Base-by-base conservation (phyloP, 2,888 invertebrate genomes). In the Pachydiplax longipennis region DNA sequence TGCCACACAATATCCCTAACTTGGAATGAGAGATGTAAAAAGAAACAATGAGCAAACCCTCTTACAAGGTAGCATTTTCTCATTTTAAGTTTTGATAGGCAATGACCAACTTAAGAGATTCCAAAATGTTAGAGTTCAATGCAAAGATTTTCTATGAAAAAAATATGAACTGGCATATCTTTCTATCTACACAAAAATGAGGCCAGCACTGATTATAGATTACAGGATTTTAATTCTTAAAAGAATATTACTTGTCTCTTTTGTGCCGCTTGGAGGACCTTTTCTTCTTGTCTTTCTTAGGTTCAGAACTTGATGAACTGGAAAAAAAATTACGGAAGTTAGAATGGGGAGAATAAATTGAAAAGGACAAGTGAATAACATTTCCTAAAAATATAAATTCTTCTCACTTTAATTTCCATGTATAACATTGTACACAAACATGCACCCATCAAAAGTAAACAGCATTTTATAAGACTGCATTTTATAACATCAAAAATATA, bases 211-310 rank as follows among this genome's bases (percentile, higher is more conserved):
- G 65, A 83, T 87, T 87, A 83, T 53, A 82, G 65, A 40, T 48
- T 61, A 53, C 18, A 65, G n/a, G 44, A 65, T 22, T 37, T n/a
- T 80, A 90, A 48, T 25, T 90, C 35, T 90, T 90, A 80, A 58
- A 90, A 73, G 35, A 90, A 81, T 83, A 91, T 92, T 95, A 97
- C 97, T 96, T 96, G 92, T 95, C 95, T 94, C 96, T 95, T 92
- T 94, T 94, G 93, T 94, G 94, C 94, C 96, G 96, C 94, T 97
- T 97, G 13, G 87, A 87, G 93, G 96, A 96, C 94, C 97, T 97
- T 93, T 96, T 95, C 94, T 96, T 95, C 94, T 96, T 95, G 92
- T 95, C 95, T 92, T 95, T 93, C 93, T 95, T 93, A 93, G 94
- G 93, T 93, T 95, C 93, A 13, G 92, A 92, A 90, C 92, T 92